phyloP scores from a whole-genome alignment of 2,888 invertebrate genomes.

The Listrodromus nycthemerus region DNA sequence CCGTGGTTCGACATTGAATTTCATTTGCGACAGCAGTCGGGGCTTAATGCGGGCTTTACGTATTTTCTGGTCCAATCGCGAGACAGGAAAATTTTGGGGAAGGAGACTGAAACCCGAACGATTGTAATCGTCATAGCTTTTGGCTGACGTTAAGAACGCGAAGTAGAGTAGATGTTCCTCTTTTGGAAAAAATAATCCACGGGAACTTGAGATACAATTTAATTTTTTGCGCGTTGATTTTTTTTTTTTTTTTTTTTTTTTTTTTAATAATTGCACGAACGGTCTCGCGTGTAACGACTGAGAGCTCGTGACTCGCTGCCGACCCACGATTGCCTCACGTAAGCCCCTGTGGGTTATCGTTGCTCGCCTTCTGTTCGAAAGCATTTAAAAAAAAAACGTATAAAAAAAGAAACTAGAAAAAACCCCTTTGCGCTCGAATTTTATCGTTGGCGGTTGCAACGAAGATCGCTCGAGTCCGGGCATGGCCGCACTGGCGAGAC shows the following conservation, averaged over 20 bases:
- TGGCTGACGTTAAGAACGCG: too few species aligned
- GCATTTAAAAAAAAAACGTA: too few species aligned
- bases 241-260: background rate
- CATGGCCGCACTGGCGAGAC: background rate
- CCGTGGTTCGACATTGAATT: too few species aligned
- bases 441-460: background rate
- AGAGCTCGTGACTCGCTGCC: conserved; percentile 15
- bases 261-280: background rate
- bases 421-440: background rate
- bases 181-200: background rate
- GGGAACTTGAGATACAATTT: background rate
- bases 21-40: too few species aligned
- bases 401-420: background rate
- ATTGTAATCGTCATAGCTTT: too few species aligned
- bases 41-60: too few species aligned
- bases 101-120: too few species aligned
- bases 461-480: background rate
- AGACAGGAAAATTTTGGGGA: too few species aligned
- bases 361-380: background rate
- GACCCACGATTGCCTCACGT: background rate
- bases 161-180: background rate
- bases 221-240: background rate
- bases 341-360: conserved; percentile 8
- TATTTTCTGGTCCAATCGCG: too few species aligned
- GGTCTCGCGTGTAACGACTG: conserved; percentile 7